Evolutionary conservation across 1,140 invertebrate genomes (phyloP).

Genomic region (Drosophila auraria): DNA sequence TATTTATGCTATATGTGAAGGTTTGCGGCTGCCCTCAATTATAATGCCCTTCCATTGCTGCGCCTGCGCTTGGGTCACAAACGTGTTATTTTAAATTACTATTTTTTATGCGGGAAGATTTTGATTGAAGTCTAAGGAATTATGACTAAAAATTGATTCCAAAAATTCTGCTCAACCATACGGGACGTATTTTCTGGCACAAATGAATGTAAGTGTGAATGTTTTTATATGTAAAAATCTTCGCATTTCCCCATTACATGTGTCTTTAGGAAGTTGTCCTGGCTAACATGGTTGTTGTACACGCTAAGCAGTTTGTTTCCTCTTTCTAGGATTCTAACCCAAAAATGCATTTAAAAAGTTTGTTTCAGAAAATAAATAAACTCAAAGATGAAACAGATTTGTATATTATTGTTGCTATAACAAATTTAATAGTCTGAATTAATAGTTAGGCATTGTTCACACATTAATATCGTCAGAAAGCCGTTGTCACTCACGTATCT

Average conservation of each 20-base stretch:
- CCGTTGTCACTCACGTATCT: conserved; percentile 52
- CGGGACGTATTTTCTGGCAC: too few relatives aligned
- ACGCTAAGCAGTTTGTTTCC: not conserved
- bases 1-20: not conserved
- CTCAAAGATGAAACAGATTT: not conserved
- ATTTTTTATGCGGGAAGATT: not conserved
- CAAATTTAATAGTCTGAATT: not conserved
- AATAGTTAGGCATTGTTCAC: not conserved
- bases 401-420: not conserved
- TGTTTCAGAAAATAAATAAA: not conserved
- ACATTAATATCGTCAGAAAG: not conserved
- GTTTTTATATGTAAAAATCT: not conserved
- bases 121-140: too few relatives aligned
- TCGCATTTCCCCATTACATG: not conserved
- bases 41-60: conserved; percentile 1
- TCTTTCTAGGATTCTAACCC: not conserved
- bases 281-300: conserved; percentile 17
- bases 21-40: not conserved
- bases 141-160: not conserved
- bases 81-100: not conserved
- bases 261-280: not conserved
- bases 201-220: not conserved
- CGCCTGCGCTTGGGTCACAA: conserved; percentile 1
- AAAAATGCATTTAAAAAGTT: not conserved
- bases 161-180: too few relatives aligned